A percentile compares a stretch with the other conserved stretches of the same genome.
These are phyloP conservation scores for Jacana jacana DNA, from an alignment of 2,113 vertebrate genomes.

Conservation along the genomic window DNA sequence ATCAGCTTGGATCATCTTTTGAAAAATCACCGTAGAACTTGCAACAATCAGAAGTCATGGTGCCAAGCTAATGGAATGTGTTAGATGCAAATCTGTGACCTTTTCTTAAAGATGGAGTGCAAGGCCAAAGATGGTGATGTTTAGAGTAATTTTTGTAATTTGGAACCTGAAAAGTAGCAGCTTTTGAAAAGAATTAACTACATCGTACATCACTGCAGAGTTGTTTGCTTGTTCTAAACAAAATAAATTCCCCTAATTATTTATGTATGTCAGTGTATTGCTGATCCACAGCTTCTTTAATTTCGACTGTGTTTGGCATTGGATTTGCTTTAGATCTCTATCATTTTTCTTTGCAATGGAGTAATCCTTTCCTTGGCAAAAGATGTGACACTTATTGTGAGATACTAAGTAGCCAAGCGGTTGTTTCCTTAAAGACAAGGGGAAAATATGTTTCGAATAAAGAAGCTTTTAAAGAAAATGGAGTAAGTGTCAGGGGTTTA, in stretches of 20 bases:
- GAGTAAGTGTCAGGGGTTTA: neutral
- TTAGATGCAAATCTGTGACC: neutral
- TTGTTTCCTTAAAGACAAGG: neutral
- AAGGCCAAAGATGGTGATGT: neutral
- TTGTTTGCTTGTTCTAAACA: conserved; percentile 11
- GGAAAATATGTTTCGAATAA: conserved; percentile 24
- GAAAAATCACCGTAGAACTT: neutral
- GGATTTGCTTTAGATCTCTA: neutral
- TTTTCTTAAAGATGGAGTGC: neutral
- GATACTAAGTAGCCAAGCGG: neutral
- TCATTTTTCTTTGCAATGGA: neutral
- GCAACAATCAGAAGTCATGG: neutral
- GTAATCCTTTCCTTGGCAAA: neutral
- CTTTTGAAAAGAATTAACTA: neutral
- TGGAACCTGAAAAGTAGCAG: neutral
- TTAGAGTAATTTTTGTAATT: neutral
- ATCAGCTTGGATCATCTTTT: neutral
- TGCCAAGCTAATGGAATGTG: neutral
- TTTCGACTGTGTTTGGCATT: neutral
- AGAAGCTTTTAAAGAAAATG: neutral
- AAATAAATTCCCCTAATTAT: conserved; percentile 40
- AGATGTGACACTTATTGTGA: conserved; percentile 12
- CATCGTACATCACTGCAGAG: neutral
- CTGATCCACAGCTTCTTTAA: conserved; percentile 39
- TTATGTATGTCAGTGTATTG: neutral